Percentiles rank a stretch among this genome's conserved stretches.
Evolutionary conservation across 2,888 invertebrate species (phyloP).

Genomic region (Drosophila melanosoma): DNA sequence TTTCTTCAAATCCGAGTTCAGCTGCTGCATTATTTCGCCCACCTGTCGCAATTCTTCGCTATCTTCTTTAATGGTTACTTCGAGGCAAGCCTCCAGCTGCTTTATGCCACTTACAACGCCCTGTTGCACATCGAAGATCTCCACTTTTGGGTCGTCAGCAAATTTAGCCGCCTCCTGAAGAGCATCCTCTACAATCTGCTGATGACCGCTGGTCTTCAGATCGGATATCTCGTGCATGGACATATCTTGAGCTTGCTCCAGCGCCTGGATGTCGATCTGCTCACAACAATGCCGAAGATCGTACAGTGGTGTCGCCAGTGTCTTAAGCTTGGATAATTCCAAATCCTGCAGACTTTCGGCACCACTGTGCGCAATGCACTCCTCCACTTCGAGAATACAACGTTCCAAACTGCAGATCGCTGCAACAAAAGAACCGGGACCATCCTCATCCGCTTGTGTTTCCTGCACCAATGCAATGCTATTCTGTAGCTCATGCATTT

Average conservation of each 20-base stretch:
- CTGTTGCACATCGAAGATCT: constrained; percentile 55
- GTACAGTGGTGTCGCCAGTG: constrained; percentile 75
- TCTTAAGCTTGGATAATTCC: constrained; percentile 67
- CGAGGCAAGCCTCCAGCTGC: constrained; percentile 81
- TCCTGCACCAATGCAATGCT: constrained; percentile 84
- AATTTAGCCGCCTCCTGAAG: constrained; percentile 41
- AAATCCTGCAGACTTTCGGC: constrained; percentile 58
- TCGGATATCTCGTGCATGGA: constrained; percentile 87
- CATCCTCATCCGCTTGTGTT: constrained; percentile 79
- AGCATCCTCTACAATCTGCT: constrained; percentile 60
- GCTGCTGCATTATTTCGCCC: constrained; percentile 74
- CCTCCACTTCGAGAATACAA: constrained; percentile 81
- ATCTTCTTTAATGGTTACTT: constrained; percentile 57
- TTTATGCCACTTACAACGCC: constrained; percentile 81
- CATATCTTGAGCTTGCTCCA: constrained; percentile 86
- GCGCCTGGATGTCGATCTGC: constrained; percentile 69
- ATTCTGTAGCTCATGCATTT: constrained; percentile 84
- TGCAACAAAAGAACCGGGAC: constrained; percentile 81
- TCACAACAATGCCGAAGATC: constrained; percentile 82
- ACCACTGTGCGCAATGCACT: constrained; percentile 67
- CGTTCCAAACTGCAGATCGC: constrained; percentile 79
- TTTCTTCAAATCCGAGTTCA: constrained; percentile 71
- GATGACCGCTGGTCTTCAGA: constrained; percentile 85
- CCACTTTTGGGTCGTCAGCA: constrained; percentile 41
- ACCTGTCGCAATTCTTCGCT: constrained; percentile 72